Conservation (phyloP, 2,888 invertebrate species). For the Calephelis perditalis region DNA sequence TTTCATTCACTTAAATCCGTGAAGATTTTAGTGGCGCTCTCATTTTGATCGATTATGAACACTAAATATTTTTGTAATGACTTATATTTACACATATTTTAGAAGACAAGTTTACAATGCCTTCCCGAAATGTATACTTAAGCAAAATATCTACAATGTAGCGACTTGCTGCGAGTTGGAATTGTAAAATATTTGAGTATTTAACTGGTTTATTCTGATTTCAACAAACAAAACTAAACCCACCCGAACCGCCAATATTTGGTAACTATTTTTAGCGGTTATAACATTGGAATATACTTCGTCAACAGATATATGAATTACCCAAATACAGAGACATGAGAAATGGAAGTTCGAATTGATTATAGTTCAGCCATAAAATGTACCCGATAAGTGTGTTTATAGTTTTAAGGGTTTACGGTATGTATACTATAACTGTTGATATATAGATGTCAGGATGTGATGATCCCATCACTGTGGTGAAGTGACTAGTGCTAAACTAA, state of each 20-base stretch:
- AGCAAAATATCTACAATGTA: neutral
- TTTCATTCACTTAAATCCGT: too few species aligned
- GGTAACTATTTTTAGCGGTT: conserved; percentile 27
- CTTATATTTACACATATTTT: too few species aligned
- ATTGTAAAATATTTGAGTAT: conserved; percentile 11
- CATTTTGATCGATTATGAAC: too few species aligned
- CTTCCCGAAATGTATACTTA: too few species aligned
- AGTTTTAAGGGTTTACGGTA: too few species aligned
- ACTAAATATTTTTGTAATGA: too few species aligned
- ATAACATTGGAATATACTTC: conserved; percentile 21
- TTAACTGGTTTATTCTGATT: conserved; percentile 9
- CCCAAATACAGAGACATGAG: conserved; percentile 53
- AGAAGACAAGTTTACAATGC: too few species aligned
- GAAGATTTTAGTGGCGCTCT: too few species aligned
- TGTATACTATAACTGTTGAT: too few species aligned
- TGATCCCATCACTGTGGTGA: too few species aligned
- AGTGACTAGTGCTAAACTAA: too few species aligned
- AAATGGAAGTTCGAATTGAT: conserved; percentile 53
- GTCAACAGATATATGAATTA: conserved; percentile 42
- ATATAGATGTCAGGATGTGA: too few species aligned
- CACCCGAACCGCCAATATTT: conserved; percentile 22
- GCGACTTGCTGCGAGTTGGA: neutral
- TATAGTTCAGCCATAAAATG: conserved; percentile 44
- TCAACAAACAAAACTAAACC: conserved; percentile 2
- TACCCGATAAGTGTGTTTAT: conserved; percentile 12